Evolutionary conservation across 2,888 invertebrate genomes (phyloP).

Genomic region (Morpho deidamia): DNA sequence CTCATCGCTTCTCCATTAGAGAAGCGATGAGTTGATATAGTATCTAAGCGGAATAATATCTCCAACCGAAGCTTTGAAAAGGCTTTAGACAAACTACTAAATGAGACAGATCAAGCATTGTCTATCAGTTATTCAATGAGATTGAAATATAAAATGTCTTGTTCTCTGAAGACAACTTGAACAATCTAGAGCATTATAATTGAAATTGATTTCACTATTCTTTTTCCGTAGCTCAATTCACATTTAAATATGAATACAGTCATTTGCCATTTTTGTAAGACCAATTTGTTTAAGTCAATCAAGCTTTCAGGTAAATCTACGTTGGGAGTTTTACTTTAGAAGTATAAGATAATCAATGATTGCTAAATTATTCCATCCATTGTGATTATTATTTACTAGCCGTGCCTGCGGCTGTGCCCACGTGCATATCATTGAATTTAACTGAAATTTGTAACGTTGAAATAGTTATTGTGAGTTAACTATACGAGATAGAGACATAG

Average conservation of each 20-base stretch:
- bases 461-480: too few relatives aligned
- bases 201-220: background rate
- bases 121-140: background rate
- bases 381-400: too few relatives aligned
- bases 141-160: background rate
- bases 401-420: too few relatives aligned
- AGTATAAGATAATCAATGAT: too few relatives aligned
- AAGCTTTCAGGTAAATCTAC: background rate
- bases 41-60: background rate
- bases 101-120: background rate
- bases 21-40: too few relatives aligned
- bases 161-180: background rate
- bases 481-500: too few relatives aligned
- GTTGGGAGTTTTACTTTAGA: background rate
- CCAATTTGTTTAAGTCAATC: background rate
- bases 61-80: background rate
- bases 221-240: background rate
- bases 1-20: too few relatives aligned
- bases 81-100: background rate
- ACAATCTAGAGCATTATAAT: background rate
- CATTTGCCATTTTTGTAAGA: background rate
- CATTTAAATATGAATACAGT: conserved; percentile 4
- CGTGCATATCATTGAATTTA: too few relatives aligned
- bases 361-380: too few relatives aligned
- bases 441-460: too few relatives aligned